phyloP scores from a whole-genome alignment of 2,113 vertebrate species.

The Gavia stellata region DNA sequence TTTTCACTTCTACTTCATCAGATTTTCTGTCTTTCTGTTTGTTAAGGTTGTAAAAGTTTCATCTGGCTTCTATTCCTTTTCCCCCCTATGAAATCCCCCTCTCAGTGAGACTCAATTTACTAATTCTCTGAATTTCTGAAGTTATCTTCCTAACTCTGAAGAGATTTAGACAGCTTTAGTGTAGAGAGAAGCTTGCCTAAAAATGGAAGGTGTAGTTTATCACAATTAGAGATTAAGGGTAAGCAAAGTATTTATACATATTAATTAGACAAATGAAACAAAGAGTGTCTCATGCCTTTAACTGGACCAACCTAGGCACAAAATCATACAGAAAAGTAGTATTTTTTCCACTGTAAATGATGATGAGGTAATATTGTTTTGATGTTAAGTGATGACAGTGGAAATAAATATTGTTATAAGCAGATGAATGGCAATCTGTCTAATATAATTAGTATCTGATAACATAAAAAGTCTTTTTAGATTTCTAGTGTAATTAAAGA shows the following conservation, averaged over 20 bases:
- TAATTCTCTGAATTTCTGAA: not conserved
- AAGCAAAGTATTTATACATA: not conserved
- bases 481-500: constrained; percentile 25
- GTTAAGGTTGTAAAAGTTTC: not conserved
- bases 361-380: constrained; percentile 5
- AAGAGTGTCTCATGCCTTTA: not conserved
- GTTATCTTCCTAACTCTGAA: not conserved
- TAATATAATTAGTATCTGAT: constrained; percentile 14
- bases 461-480: constrained; percentile 5
- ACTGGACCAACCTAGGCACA: not conserved
- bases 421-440: not conserved
- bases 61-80: not conserved
- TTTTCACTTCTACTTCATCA: not conserved
- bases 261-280: not conserved
- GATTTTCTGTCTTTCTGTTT: not conserved
- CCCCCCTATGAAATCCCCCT: not conserved
- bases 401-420: constrained; percentile 40
- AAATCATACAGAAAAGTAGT: not conserved
- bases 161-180: not conserved
- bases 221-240: not conserved
- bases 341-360: not conserved
- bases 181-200: not conserved
- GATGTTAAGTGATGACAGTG: not conserved
- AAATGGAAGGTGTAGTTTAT: not conserved
- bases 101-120: not conserved